Conservation (phyloP, 2,113 vertebrate genomes). For the Petroica traversi region DNA sequence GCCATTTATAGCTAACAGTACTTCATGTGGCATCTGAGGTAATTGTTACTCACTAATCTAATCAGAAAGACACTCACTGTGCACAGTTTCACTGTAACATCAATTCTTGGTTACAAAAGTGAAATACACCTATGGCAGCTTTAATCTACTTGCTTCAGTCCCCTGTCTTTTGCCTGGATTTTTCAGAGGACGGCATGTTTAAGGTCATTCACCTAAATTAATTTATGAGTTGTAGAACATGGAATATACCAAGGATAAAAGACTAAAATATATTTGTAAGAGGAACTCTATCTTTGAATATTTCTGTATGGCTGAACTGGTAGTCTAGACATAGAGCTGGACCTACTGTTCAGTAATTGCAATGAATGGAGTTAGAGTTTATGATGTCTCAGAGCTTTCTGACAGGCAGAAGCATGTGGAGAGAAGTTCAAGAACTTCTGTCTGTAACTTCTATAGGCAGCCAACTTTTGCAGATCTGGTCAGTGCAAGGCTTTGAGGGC, state of each 20-base stretch:
- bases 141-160: neutral
- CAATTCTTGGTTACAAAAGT: neutral
- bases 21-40: neutral
- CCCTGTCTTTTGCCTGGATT: neutral
- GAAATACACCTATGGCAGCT: neutral
- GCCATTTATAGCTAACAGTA: neutral
- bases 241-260: neutral
- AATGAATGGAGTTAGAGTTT: neutral
- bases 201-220: neutral
- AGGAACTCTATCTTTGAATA: neutral
- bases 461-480: neutral
- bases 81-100: neutral
- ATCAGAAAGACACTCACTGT: neutral
- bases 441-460: neutral
- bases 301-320: neutral
- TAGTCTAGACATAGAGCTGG: neutral
- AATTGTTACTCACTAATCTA: neutral
- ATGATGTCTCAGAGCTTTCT: neutral
- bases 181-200: neutral
- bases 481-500: neutral
- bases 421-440: neutral
- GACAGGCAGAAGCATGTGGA: neutral
- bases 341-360: neutral
- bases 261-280: neutral
- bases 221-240: neutral